Evolutionary conservation across 2,113 vertebrate genomes (phyloP).

Genomic region (Casuarius casuarius): DNA sequence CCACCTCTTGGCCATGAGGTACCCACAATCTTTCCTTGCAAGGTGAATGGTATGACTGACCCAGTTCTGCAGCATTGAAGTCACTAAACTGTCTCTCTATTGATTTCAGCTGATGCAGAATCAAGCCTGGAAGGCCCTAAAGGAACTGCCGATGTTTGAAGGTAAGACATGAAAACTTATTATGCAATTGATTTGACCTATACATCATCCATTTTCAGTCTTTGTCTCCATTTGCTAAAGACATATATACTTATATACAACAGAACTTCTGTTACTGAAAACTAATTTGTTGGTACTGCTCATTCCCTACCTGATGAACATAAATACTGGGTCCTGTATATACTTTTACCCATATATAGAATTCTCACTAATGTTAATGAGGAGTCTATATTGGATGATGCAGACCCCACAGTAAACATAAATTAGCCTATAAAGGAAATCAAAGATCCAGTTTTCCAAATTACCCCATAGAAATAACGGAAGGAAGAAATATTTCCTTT

Average conservation of each 20-base stretch:
- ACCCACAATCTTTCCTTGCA: neutral
- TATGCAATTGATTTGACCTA: conserved; percentile 53
- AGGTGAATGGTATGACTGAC: neutral
- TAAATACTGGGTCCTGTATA: neutral
- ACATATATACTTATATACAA: neutral
- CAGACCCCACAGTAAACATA: neutral
- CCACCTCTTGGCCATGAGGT: neutral
- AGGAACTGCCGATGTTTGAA: neutral
- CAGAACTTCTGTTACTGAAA: neutral
- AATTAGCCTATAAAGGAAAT: conserved; percentile 17
- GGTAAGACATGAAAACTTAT: neutral
- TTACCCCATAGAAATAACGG: neutral
- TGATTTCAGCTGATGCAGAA: neutral
- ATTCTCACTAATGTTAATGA: neutral
- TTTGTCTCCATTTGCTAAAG: neutral
- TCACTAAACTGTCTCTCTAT: neutral
- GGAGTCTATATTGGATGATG: neutral
- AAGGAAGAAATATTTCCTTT: neutral
- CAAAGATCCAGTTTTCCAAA: neutral
- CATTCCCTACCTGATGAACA: neutral
- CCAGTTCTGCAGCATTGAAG: neutral
- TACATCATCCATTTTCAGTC: neutral
- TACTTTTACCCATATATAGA: neutral
- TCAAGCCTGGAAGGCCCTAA: neutral
- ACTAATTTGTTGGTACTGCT: neutral